Evolutionary conservation across 2,888 invertebrate species (phyloP).

Genomic region (Pandemis heparana): DNA sequence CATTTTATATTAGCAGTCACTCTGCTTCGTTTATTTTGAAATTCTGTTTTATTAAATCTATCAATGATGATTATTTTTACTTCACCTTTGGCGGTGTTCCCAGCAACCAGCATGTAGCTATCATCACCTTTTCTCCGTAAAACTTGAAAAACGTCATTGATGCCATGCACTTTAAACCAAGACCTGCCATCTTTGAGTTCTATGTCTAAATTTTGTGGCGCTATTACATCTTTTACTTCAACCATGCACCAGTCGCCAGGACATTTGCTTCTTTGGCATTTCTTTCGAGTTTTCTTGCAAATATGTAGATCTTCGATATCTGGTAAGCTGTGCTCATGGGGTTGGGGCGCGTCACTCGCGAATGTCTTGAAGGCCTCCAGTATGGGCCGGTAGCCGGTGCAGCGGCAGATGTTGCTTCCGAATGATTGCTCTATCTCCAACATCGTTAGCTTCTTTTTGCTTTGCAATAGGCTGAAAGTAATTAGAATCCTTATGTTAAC

Average conservation of each 20-base stretch:
- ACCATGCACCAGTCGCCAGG: slow-evolving; percentile 60
- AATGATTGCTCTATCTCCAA: slow-evolving; percentile 89
- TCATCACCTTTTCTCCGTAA: slow-evolving; percentile 71
- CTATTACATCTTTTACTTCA: slow-evolving; percentile 48
- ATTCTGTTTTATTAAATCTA: too few species aligned
- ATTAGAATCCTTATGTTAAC: neutral
- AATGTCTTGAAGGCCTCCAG: slow-evolving; percentile 91
- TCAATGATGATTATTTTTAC: too few species aligned
- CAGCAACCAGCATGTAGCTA: slow-evolving; percentile 88
- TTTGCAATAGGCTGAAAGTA: slow-evolving; percentile 59
- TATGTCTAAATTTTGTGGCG: slow-evolving; percentile 65
- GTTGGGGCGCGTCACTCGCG: slow-evolving; percentile 82
- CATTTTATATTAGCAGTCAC: too few species aligned
- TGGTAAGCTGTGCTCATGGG: slow-evolving; percentile 59
- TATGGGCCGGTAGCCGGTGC: slow-evolving; percentile 92
- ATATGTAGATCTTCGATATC: slow-evolving; percentile 76
- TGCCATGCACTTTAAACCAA: slow-evolving; percentile 83
- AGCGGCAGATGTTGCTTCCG: slow-evolving; percentile 91
- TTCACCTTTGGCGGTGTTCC: slow-evolving; percentile 89
- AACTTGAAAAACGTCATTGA: slow-evolving; percentile 81
- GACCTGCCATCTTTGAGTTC: slow-evolving; percentile 62
- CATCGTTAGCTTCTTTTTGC: slow-evolving; percentile 78
- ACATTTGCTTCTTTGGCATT: slow-evolving; percentile 44
- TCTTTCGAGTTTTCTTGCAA: slow-evolving; percentile 51
- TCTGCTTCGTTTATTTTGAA: too few species aligned